phyloP scores from a whole-genome alignment of 2,113 vertebrate species.

The Setophaga kirtlandii region DNA sequence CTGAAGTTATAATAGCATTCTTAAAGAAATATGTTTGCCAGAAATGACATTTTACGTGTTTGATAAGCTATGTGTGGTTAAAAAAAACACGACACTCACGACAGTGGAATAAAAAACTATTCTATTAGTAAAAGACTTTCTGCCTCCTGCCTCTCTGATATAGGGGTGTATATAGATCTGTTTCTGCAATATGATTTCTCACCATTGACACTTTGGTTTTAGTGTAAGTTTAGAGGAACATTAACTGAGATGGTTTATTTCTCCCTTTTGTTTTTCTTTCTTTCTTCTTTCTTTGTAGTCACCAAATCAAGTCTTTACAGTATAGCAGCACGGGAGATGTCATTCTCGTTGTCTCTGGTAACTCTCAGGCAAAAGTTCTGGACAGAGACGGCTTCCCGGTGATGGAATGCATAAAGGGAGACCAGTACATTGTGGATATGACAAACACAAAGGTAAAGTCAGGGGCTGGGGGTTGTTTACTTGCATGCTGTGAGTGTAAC shows the following conservation, averaged over 20 bases:
- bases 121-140: neutral
- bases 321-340: slow-evolving; percentile 95
- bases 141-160: neutral
- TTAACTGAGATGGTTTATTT: neutral
- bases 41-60: neutral
- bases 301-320: slow-evolving; percentile 93
- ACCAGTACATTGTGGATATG: slow-evolving; percentile 99
- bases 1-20: neutral
- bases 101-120: neutral
- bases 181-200: neutral
- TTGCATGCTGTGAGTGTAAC: neutral
- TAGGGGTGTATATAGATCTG: neutral
- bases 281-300: slow-evolving; percentile 70
- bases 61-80: neutral
- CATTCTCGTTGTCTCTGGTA: slow-evolving; percentile 93
- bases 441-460: slow-evolving; percentile 92
- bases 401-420: slow-evolving; percentile 95
- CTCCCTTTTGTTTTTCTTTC: neutral
- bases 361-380: slow-evolving; percentile 95
- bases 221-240: neutral
- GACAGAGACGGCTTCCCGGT: slow-evolving; percentile 98
- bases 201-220: neutral
- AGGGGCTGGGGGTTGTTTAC: neutral
- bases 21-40: neutral
- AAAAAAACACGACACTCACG: neutral